phyloP scores from a whole-genome alignment of 2,113 vertebrate genomes.

The Calyptomena viridis region DNA sequence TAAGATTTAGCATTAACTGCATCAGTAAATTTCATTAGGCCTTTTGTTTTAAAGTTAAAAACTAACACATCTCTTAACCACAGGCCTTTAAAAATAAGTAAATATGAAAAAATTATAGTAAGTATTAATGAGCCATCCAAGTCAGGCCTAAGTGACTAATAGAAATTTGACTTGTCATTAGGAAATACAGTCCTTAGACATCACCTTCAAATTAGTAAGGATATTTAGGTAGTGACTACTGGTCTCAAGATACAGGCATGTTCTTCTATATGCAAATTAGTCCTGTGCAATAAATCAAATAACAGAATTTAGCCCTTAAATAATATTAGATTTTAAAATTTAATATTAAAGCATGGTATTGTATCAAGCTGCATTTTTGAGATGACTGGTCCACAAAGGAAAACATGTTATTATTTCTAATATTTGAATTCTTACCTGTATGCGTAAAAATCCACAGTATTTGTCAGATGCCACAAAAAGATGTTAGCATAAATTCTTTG shows the following conservation, averaged over 20 bases:
- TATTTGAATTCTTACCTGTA: neutral
- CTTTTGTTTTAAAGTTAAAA: neutral
- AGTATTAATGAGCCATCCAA: neutral
- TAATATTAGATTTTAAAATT: neutral
- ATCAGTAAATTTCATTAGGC: neutral
- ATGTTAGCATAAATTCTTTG: neutral
- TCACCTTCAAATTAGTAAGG: neutral
- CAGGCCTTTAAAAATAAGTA: neutral
- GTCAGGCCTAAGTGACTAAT: neutral
- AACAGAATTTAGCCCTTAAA: neutral
- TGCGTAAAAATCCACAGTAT: neutral
- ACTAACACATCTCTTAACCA: neutral
- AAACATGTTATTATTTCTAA: neutral
- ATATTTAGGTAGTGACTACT: neutral
- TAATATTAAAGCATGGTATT: neutral
- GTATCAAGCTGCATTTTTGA: neutral
- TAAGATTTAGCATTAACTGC: neutral
- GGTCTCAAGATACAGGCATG: neutral
- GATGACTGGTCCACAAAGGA: neutral
- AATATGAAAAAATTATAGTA: neutral
- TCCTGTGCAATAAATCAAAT: neutral
- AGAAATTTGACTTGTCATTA: neutral
- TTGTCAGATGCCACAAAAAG: neutral
- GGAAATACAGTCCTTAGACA: neutral
- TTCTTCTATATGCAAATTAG: neutral